Percentiles rank a stretch among this genome's conserved stretches.
Conservation (phyloP, 2,797 vertebrate genomes). For the Menidia menidia region DNA sequence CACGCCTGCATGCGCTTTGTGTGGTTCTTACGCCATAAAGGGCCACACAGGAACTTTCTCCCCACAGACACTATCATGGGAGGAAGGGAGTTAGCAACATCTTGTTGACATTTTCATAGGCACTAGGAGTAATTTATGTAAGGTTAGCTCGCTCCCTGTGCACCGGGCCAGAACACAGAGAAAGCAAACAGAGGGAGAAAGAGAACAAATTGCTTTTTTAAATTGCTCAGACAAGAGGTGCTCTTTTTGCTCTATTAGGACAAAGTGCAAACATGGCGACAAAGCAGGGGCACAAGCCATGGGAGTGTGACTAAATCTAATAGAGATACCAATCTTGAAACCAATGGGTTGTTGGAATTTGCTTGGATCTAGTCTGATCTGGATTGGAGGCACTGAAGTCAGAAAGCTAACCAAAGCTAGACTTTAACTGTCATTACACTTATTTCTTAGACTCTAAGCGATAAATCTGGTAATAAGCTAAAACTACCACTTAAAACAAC, state of each 20-base stretch:
- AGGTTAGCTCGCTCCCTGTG: constrained; percentile 74
- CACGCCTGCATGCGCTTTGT: constrained; percentile 23
- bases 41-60: constrained; percentile 3
- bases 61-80: constrained; percentile 34
- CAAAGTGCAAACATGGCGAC: constrained; percentile 75
- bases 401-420: constrained; percentile 24
- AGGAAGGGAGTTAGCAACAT: constrained; percentile 51
- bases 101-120: constrained; percentile 82
- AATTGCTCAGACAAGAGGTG: constrained; percentile 77
- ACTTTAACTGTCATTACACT: constrained; percentile 23
- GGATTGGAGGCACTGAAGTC: constrained; percentile 18
- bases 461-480: constrained; percentile 12
- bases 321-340: constrained; percentile 56
- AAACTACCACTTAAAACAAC: constrained; percentile 14
- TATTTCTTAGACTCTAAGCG: constrained; percentile 14
- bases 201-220: constrained; percentile 83
- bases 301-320: constrained; percentile 71
- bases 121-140: constrained; percentile 77
- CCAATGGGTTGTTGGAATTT: constrained; percentile 32
- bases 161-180: constrained; percentile 73
- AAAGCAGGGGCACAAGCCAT: constrained; percentile 50
- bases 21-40: neutral
- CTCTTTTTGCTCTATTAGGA: constrained; percentile 80
- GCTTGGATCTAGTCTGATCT: constrained; percentile 13
- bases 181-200: constrained; percentile 80